These are phyloP conservation scores for Pammene aurita DNA, from an alignment of 2,888 invertebrate species.

Conservation along the genomic window DNA sequence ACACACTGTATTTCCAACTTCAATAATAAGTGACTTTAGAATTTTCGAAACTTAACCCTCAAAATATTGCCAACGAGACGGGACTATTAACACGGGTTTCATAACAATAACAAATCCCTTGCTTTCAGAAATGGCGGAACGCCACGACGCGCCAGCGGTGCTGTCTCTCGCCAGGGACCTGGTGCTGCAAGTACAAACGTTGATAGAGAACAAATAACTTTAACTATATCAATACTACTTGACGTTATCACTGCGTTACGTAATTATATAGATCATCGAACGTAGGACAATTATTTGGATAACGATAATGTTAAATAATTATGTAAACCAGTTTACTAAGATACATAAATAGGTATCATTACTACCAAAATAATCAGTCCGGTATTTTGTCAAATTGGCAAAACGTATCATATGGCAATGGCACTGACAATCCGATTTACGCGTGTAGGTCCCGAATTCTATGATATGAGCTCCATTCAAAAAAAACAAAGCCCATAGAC, in stretches of 20 bases:
- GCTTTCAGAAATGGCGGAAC: conserved; percentile 96
- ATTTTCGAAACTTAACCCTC: too few relatives aligned
- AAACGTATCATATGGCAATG: too few relatives aligned
- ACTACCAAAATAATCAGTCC: too few relatives aligned
- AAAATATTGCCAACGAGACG: too few relatives aligned
- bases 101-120: neutral
- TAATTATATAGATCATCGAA: conserved; percentile 33
- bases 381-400: too few relatives aligned
- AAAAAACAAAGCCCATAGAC: too few relatives aligned
- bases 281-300: conserved; percentile 26
- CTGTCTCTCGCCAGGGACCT: conserved; percentile 92
- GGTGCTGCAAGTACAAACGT: conserved; percentile 93
- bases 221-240: conserved; percentile 42
- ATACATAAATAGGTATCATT: neutral
- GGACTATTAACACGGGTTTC: too few relatives aligned
- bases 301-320: conserved; percentile 9
- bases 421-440: too few relatives aligned
- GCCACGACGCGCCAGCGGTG: conserved; percentile 93
- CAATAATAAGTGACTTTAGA: too few relatives aligned
- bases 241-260: conserved; percentile 24
- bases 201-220: conserved; percentile 94
- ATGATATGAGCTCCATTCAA: too few relatives aligned
- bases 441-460: too few relatives aligned
- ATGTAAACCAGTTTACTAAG: neutral
- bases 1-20: too few relatives aligned